These are phyloP conservation scores for Agrochola macilenta DNA, from an alignment of 2,888 invertebrate species.

Conservation along the genomic window DNA sequence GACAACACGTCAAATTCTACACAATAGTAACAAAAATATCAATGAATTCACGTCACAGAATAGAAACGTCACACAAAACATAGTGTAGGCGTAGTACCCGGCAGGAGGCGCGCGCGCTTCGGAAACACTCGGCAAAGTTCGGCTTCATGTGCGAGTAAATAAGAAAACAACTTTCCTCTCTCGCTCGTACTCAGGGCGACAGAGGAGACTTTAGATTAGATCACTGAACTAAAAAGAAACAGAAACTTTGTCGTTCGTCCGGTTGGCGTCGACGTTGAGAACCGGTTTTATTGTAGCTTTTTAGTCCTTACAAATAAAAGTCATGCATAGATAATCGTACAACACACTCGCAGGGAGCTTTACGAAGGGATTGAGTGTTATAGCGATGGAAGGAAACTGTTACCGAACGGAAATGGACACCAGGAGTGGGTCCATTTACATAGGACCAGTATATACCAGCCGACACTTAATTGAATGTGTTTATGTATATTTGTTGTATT, in stretches of 20 bases:
- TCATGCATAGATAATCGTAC: constrained; percentile 85
- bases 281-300: constrained; percentile 86
- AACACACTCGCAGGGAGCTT: constrained; percentile 76
- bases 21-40: constrained; percentile 78
- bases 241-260: constrained; percentile 82
- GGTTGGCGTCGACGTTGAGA: constrained; percentile 77
- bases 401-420: constrained; percentile 86
- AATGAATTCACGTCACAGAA: constrained; percentile 84
- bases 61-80: constrained; percentile 76
- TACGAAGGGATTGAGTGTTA: constrained; percentile 75
- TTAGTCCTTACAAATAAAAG: constrained; percentile 84
- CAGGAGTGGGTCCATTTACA: constrained; percentile 75
- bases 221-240: constrained; percentile 89
- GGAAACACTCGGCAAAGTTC: constrained; percentile 76
- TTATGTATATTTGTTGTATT: constrained; percentile 27
- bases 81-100: constrained; percentile 72
- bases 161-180: constrained; percentile 73
- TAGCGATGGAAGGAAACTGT: constrained; percentile 84
- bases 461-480: constrained; percentile 53
- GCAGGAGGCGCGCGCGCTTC: constrained; percentile 81
- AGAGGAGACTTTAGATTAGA: constrained; percentile 81
- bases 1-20: constrained; percentile 58
- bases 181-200: constrained; percentile 74
- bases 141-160: constrained; percentile 69
- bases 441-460: constrained; percentile 69